Evolutionary conservation across 2,888 invertebrate species (phyloP).

Genomic region (Axea sp.): DNA sequence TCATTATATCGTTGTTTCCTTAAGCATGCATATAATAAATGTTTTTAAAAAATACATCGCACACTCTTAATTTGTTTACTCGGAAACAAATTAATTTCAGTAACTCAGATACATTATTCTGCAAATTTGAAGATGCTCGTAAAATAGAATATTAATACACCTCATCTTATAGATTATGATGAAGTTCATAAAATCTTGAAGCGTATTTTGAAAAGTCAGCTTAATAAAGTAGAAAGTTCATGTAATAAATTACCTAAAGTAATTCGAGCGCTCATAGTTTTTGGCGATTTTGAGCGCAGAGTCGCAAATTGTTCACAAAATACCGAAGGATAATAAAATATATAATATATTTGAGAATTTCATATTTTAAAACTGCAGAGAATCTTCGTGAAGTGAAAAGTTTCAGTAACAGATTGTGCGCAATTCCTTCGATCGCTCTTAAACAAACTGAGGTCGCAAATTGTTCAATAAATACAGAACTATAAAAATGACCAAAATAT

Average conservation of each 20-base stretch:
- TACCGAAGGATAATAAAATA: slow-evolving; percentile 50
- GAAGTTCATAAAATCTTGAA: slow-evolving; percentile 42
- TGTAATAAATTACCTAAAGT: slow-evolving; percentile 36
- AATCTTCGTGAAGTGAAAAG: slow-evolving; percentile 46
- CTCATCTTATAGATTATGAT: slow-evolving; percentile 15
- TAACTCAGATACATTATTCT: too few relatives aligned
- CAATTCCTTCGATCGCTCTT: slow-evolving; percentile 46
- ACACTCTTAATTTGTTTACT: too few relatives aligned
- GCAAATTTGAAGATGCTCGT: not conserved
- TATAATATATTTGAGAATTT: slow-evolving; percentile 55
- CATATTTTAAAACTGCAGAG: slow-evolving; percentile 31
- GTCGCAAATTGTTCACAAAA: slow-evolving; percentile 59
- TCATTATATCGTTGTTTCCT: too few relatives aligned
- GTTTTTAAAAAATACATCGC: too few relatives aligned
- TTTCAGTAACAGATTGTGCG: slow-evolving; percentile 58
- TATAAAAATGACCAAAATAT: slow-evolving; percentile 50
- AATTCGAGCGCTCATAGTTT: slow-evolving; percentile 14
- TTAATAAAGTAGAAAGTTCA: slow-evolving; percentile 54
- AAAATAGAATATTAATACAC: slow-evolving; percentile 34
- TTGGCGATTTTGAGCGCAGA: slow-evolving; percentile 33
- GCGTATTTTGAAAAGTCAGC: slow-evolving; percentile 47
- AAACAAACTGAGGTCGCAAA: slow-evolving; percentile 51
- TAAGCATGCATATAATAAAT: too few relatives aligned
- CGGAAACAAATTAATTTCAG: too few relatives aligned
- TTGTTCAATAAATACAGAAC: slow-evolving; percentile 50